Evolutionary conservation across 2,888 invertebrate species (phyloP), one percentile per base, ranked within the genome.

Genomic region (Priocnemis perturbator): DNA sequence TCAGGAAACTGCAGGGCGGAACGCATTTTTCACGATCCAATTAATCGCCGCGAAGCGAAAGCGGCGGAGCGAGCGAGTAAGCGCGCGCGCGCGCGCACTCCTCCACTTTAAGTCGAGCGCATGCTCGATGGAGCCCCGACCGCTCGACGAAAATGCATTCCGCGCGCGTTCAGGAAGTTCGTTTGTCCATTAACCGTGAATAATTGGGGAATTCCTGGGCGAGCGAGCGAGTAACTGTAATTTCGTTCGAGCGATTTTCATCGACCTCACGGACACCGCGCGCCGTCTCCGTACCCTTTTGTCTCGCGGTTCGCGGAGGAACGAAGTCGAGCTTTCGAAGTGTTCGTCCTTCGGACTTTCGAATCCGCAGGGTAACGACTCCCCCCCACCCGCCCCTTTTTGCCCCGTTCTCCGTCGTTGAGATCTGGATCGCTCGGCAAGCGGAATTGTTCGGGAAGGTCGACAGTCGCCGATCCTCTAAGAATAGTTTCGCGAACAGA

Each of bases 401-500:
- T 37, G 37, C 37, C 2, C 37, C 37, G 11, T 37, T 37, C 37
- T 37, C 17, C 20, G 50, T 1, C 50, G 47, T 47, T 15, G 2
- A 17, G 9, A 50, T 17, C 19, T 37, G 21, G 44, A 58, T 37
- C 37, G 45, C 37, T 17, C 20, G 58, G 58, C 20, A 58, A 58
- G 20, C 58, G 58, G 58, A 58, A 58, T 59, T 52, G 56, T 50
- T n/a, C 20, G 55, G 48, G 26, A 60, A 20, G 57, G 47, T 63
- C 71, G 30, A 62, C 52, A 52, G 19, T 9, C 48, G 21, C 44
- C 48, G 47, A 56, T 69, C 56, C 21, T 17, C 52, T 53, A 68
- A 73, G 66, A 68, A 73, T 71, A 68, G 30, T 37, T 48, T 15
- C 15, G 47, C 45, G 58, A 17, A 21, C 37, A 37, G 17, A 15